phyloP scores from a whole-genome alignment of 2,797 vertebrate genomes.

The Miichthys miiuy region DNA sequence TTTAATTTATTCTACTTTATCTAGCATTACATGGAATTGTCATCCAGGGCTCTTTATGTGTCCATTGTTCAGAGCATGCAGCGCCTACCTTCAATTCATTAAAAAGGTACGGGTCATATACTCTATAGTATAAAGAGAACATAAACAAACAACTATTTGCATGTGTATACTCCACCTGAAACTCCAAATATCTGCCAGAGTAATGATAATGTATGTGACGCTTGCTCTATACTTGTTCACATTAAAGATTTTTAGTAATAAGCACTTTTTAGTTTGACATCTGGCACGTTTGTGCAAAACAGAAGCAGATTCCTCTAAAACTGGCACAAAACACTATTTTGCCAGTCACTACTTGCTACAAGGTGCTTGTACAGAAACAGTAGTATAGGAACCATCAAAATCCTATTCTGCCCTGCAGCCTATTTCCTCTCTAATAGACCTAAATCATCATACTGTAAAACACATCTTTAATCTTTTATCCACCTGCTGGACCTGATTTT shows the following conservation, averaged over 20 bases:
- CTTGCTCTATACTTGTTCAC: not conserved
- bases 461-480: not conserved
- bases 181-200: not conserved
- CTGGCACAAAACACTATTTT: not conserved
- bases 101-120: not conserved
- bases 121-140: not conserved
- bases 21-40: conserved; percentile 18
- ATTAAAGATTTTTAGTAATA: not conserved
- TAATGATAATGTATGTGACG: not conserved
- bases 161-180: not conserved
- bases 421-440: not conserved
- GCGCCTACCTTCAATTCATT: not conserved
- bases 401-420: conserved; percentile 8
- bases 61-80: conserved; percentile 16
- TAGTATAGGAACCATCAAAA: not conserved
- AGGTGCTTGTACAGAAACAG: conserved; percentile 7
- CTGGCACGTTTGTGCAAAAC: not conserved
- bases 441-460: not conserved
- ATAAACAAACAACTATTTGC: not conserved
- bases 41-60: conserved; percentile 15
- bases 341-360: not conserved
- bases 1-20: conserved; percentile 42
- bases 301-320: not conserved
- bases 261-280: not conserved
- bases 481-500: not conserved